Percentiles rank a stretch among this genome's conserved stretches.
These are phyloP conservation scores for Paguma larvata DNA, from an alignment of 2,797 vertebrate genomes.

Conservation along the genomic window DNA sequence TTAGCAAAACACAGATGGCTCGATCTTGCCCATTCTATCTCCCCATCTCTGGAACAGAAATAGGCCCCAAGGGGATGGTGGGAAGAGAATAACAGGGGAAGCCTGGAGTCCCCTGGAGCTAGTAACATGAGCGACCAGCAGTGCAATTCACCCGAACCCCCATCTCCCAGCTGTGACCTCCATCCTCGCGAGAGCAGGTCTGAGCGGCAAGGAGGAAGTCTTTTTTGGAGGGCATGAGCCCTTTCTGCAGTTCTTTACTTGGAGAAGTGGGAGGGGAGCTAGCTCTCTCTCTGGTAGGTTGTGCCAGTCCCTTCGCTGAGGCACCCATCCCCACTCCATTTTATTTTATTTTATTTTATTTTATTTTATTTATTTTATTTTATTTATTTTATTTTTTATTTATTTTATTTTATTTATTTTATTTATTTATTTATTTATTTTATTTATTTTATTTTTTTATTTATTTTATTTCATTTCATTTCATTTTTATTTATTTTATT, in stretches of 20 bases:
- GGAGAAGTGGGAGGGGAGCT: neutral
- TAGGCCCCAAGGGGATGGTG: neutral
- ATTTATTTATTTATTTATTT: too few relatives aligned
- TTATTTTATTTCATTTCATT: too few relatives aligned
- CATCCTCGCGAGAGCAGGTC: neutral
- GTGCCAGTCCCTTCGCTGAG: neutral
- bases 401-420: too few relatives aligned
- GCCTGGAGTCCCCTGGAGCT: slow-evolving; percentile 10
- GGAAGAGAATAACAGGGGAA: slow-evolving; percentile 14
- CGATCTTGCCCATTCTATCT: neutral
- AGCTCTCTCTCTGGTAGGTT: neutral
- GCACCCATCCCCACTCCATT: neutral
- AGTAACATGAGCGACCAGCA: neutral
- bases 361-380: too few relatives aligned
- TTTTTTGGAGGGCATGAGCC: neutral
- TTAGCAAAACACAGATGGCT: neutral
- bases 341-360: too few relatives aligned
- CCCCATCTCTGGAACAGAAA: neutral
- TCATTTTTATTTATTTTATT: too few relatives aligned
- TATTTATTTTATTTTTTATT: too few relatives aligned
- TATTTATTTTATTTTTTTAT: too few relatives aligned
- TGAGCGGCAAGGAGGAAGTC: neutral
- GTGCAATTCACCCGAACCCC: neutral
- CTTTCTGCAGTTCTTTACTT: neutral
- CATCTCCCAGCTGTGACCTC: neutral